phyloP scores from a whole-genome alignment of 2,888 invertebrate genomes.

The Torymus texanus region DNA sequence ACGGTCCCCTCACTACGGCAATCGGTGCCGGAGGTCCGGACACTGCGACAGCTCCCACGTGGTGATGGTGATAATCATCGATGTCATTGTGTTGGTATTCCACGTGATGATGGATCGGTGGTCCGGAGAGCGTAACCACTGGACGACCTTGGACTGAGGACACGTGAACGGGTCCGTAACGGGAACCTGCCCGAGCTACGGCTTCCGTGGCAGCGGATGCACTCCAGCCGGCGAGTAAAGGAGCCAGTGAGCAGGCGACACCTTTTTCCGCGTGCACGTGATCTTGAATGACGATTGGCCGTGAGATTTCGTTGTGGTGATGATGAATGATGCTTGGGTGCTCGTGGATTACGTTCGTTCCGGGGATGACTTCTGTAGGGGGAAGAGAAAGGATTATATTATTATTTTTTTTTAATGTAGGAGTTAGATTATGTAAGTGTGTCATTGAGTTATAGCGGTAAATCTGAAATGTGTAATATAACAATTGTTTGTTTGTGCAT shows the following conservation, averaged over 20 bases:
- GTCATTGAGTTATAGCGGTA: too few relatives aligned
- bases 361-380: conserved; percentile 11
- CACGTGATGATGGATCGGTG: conserved; percentile 20
- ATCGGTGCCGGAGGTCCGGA: conserved; percentile 56
- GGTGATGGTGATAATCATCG: neutral
- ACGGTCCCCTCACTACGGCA: conserved; percentile 60
- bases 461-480: too few relatives aligned
- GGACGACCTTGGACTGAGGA: conserved; percentile 49
- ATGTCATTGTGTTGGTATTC: neutral
- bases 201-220: conserved; percentile 39
- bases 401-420: too few relatives aligned
- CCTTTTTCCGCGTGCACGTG: neutral
- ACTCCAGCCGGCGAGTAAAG: conserved; percentile 31
- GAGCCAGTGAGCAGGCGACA: conserved; percentile 5
- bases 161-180: conserved; percentile 54
- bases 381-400: neutral
- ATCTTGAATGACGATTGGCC: conserved; percentile 53
- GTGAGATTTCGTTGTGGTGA: neutral
- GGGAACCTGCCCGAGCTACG: conserved; percentile 37
- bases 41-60: conserved; percentile 53
- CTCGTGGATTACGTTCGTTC: conserved; percentile 2
- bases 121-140: conserved; percentile 57
- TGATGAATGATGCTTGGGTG: neutral
- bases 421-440: too few relatives aligned
- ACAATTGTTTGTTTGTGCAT: too few relatives aligned